Percentiles rank a stretch among this genome's conserved stretches.
Conservation (phyloP, 2,113 vertebrate species). For the Oenanthe oenanthe region DNA sequence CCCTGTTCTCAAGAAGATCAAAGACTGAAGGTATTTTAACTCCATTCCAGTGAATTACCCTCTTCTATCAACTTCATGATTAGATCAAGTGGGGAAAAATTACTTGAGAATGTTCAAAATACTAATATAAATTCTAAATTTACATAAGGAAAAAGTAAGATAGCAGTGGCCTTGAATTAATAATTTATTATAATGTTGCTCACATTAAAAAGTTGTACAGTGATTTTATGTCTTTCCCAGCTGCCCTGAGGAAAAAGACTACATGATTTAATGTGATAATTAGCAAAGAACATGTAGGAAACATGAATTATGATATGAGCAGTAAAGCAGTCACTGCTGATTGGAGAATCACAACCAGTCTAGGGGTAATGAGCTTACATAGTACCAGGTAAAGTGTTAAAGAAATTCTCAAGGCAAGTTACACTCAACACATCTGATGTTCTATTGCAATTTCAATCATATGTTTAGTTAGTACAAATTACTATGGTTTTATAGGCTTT, state of each 20-base stretch:
- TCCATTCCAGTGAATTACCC: neutral
- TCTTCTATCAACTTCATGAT: neutral
- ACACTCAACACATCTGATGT: neutral
- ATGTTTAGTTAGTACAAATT: neutral
- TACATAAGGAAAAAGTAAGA: neutral
- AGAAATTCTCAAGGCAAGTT: neutral
- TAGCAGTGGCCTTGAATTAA: neutral
- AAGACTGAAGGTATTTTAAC: neutral
- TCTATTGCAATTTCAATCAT: neutral
- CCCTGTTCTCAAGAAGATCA: neutral
- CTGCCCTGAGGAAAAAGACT: neutral
- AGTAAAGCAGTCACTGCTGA: neutral
- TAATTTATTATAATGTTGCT: neutral
- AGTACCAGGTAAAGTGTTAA: neutral
- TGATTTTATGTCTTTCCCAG: neutral
- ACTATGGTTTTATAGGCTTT: neutral
- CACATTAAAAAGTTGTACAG: neutral
- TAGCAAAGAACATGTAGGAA: neutral
- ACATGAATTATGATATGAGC: neutral
- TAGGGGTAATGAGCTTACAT: neutral
- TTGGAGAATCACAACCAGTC: neutral
- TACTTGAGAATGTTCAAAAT: neutral
- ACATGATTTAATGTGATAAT: neutral
- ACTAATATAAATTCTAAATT: neutral
- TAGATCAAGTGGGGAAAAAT: neutral